phyloP scores from a whole-genome alignment of 2,797 vertebrate genomes.

The Enteromius anoplus region DNA sequence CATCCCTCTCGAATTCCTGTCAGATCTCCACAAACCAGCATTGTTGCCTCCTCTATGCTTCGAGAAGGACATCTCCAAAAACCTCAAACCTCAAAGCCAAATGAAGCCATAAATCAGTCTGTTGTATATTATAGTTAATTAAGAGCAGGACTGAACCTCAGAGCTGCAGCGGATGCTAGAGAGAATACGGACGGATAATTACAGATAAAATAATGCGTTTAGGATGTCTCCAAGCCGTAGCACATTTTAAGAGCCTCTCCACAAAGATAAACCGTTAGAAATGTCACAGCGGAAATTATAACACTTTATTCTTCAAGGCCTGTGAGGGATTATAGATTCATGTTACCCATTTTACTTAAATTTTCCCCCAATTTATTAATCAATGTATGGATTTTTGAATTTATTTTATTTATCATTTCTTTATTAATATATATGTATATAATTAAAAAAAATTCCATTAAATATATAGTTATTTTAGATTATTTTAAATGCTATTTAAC shows the following conservation, averaged over 20 bases:
- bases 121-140: conserved; percentile 76
- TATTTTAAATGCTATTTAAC: conserved; percentile 15
- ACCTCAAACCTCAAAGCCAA: conserved; percentile 72
- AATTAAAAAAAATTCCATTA: not conserved
- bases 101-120: conserved; percentile 73
- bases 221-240: conserved; percentile 62
- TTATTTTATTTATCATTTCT: not conserved
- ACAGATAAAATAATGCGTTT: conserved; percentile 74
- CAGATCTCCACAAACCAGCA: conserved; percentile 66
- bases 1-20: conserved; percentile 67
- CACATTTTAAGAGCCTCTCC: conserved; percentile 55
- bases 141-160: conserved; percentile 70
- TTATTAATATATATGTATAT: not conserved
- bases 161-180: conserved; percentile 64
- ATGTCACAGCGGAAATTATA: conserved; percentile 64
- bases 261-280: conserved; percentile 61
- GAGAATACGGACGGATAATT: conserved; percentile 69
- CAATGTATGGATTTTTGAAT: no score
- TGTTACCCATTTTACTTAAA: conserved; percentile 17
- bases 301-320: conserved; percentile 60
- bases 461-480: not conserved
- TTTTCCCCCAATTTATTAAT: not conserved
- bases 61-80: conserved; percentile 71
- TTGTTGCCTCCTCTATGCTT: conserved; percentile 67
- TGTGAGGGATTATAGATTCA: conserved; percentile 60